Evolutionary conservation across 2,797 vertebrate genomes (phyloP), one percentile per base, ranked within the genome.

Genomic region (Hippocampus kuda): DNA sequence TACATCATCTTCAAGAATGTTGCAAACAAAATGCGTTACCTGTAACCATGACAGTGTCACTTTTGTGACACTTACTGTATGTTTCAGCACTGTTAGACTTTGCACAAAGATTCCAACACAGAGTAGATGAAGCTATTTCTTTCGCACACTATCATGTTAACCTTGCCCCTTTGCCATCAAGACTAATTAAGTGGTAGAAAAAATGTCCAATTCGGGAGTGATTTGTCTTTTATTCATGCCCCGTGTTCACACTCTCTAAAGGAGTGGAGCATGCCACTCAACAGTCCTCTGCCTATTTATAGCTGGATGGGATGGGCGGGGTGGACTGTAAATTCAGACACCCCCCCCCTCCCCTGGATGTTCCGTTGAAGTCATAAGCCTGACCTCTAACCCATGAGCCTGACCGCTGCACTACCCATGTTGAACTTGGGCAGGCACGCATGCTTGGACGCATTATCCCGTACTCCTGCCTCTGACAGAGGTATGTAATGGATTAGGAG

Each of bases 231-330:
- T 87, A 81, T 89, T 87, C 76, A 83, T 67, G 64, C 75, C 73
- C 72, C 69, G 49, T 85, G 79, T 84, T 86, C 79, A 85, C 85
- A 87, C 84, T 82, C 76, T 74, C 41, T 0, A 65, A 84, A 76
- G 66, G 74, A 83, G 74, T 16, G 66, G 70, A 79, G 72, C 84
- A 85, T 86, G 79, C 84, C 88, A 85, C 62, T 49, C 84, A 83
- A 79, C 82, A 86, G 82, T 84, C 81, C 83, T 75, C 65, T 12
- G 68, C n/a, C 86, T 91, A 91, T 89, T 88, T 87, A 89, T 91
- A 91, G 86, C 68, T 20, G 30, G 2, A 30, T 83, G 84, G 80
- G 81, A 85, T 78, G 72, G 79, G 16, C 1, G 80, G 73, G 75
- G 72, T 74, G 77, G 67, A 87, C 79, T 44, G 87, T 89, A 89